Base-by-base conservation (phyloP, 2,888 invertebrate genomes). In the Volucella inflata region DNA sequence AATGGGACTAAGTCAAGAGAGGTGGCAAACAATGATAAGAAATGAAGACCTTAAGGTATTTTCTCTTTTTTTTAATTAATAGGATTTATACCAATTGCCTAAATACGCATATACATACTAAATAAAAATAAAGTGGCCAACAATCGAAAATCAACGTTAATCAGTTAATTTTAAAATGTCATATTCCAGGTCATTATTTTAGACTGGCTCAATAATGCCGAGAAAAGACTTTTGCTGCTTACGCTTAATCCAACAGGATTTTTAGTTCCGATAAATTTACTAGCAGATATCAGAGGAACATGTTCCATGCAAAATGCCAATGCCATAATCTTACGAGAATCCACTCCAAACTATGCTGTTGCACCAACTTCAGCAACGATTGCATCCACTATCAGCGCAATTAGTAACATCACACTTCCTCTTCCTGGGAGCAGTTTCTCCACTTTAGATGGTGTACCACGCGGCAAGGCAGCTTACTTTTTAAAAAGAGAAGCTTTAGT, bases 1-100 rank as follows among this genome's bases (percentile, higher is more conserved):
- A 9, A 94, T 97, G 88, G 96, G 96, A 90, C 93, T 97, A 85
- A 98, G 98, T 92, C 92, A 94, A 75, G 98, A 98, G 87, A 97
- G 96, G 93, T 98, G 98, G 97, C 91, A 93, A 62, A 98, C 97
- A 92, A 96, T 98, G 94, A 95, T 97, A 87, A 93, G 93, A 51
- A 93, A 91, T 65, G 95, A 95, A 59, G 96, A 96, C 83, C 88
- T 90, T 76, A 90, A 95, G 94, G 88, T 94, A 94, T 93, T 96
- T 95, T 92, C 91, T 90, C 0, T 9, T 21, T 12, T 60, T 38
- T n/a, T n/a, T n/a, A n/a, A n/a, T n/a, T 14, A 48, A 1, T 53
- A 30, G 2, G 8, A 1, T 9, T 8, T 6, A 14, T 8, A 14
- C n/a, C 0, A 48, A 48, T 50, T 9, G 11, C 2, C 10, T 51